Percentiles rank a stretch among this genome's conserved stretches.
Evolutionary conservation across 1,140 invertebrate species (phyloP).

Genomic region (Cydia splendana): DNA sequence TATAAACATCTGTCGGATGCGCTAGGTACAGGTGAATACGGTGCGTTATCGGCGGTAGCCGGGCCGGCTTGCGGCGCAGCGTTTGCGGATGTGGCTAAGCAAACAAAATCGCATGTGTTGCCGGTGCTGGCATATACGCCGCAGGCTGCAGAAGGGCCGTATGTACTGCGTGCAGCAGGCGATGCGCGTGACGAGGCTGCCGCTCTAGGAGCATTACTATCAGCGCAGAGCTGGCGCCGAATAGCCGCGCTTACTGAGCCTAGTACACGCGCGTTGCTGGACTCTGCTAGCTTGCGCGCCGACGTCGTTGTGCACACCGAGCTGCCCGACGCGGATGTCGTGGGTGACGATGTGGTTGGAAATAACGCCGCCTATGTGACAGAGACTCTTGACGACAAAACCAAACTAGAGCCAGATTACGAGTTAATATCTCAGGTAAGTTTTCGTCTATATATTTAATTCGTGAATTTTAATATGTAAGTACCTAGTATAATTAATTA

Average conservation of each 20-base stretch:
- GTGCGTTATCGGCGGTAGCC: slow-evolving; percentile 56
- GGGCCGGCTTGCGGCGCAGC: slow-evolving; percentile 65
- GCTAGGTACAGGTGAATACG: slow-evolving; percentile 54
- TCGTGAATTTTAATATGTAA: background rate
- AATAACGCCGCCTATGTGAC: background rate
- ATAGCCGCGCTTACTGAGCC: slow-evolving; percentile 54
- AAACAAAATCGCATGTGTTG: slow-evolving; percentile 48
- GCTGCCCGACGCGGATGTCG: slow-evolving; percentile 47
- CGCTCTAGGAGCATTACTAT: slow-evolving; percentile 38
- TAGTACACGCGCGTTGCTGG: slow-evolving; percentile 50
- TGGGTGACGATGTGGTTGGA: background rate
- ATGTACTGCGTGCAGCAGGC: slow-evolving; percentile 51
- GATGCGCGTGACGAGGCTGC: slow-evolving; percentile 46
- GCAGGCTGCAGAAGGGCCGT: slow-evolving; percentile 41
- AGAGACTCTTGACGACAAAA: background rate
- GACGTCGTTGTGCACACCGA: slow-evolving; percentile 53
- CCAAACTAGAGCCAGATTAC: slow-evolving; percentile 41
- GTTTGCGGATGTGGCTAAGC: slow-evolving; percentile 59
- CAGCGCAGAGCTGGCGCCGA: slow-evolving; percentile 53
- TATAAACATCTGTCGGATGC: slow-evolving; percentile 59
- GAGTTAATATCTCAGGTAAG: slow-evolving; percentile 48
- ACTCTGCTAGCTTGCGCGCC: slow-evolving; percentile 45
- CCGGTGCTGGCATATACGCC: slow-evolving; percentile 62
- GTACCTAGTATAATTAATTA: background rate
- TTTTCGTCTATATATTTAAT: too few relatives aligned